Conservation (phyloP, 2,888 invertebrate species). For the Caenorhabditis macrosperma region DNA sequence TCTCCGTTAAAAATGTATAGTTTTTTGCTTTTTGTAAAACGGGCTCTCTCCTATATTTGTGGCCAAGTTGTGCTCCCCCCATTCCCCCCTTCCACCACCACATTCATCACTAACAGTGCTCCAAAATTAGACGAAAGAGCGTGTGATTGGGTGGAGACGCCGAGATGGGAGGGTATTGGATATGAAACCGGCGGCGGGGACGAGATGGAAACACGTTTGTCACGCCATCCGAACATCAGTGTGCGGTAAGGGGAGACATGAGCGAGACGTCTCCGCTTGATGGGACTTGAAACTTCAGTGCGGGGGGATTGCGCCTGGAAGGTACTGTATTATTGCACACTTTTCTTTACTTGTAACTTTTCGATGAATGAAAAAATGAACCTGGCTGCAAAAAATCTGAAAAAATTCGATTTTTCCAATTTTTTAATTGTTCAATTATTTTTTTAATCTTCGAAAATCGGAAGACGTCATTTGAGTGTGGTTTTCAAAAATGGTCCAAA, state of each 20-base stretch:
- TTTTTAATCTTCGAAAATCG: too few relatives aligned
- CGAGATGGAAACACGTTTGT: constrained; percentile 50
- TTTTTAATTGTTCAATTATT: too few relatives aligned
- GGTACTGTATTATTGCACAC: neutral
- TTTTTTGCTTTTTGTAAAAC: too few relatives aligned
- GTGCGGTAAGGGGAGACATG: constrained; percentile 49
- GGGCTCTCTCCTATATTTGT: neutral
- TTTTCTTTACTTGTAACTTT: too few relatives aligned
- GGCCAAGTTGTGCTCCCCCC: neutral
- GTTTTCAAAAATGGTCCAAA: too few relatives aligned
- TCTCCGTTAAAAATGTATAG: too few relatives aligned
- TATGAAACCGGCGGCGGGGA: neutral
- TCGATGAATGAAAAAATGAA: neutral
- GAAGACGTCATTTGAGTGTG: too few relatives aligned
- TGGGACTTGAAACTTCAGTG: neutral
- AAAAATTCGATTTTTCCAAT: too few relatives aligned
- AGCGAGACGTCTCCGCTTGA: neutral
- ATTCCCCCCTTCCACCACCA: neutral
- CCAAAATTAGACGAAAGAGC: neutral
- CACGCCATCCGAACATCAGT: constrained; percentile 57
- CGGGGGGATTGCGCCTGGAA: neutral
- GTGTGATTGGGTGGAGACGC: neutral
- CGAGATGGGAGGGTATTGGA: constrained; percentile 4
- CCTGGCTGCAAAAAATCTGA: neutral
- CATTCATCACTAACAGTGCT: constrained; percentile 2